A percentile compares a stretch with the other conserved stretches of the same genome.
Conservation (phyloP, 2,113 vertebrate species). For the Sturnus vulgaris region DNA sequence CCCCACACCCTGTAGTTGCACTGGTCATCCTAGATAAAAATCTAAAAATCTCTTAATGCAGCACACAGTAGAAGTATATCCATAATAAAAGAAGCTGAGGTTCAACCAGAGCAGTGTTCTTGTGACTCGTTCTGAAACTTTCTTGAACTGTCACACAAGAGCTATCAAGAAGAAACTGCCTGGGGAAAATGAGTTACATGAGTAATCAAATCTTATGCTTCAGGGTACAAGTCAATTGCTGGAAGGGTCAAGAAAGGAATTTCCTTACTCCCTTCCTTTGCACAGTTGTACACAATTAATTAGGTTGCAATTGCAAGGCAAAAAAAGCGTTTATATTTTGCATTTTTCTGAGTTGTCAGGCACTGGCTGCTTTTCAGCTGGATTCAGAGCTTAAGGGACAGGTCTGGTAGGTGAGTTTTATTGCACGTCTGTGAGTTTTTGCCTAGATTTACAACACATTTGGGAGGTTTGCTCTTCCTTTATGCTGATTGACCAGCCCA, state of each 20-base stretch:
- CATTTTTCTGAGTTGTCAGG: neutral
- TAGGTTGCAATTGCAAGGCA: neutral
- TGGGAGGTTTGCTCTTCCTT: neutral
- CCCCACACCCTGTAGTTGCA: neutral
- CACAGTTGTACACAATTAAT: slow-evolving; percentile 43
- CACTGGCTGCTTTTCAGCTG: neutral
- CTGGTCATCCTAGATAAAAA: neutral
- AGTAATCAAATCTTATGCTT: slow-evolving; percentile 52
- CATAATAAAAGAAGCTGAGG: neutral
- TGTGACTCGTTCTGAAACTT: neutral
- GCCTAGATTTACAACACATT: neutral
- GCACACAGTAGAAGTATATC: neutral
- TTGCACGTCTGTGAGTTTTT: neutral
- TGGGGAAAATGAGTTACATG: slow-evolving; percentile 7
- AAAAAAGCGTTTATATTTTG: neutral
- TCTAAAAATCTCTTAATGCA: neutral
- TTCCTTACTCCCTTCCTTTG: slow-evolving; percentile 39
- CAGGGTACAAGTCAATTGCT: slow-evolving; percentile 53
- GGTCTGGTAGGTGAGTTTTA: neutral
- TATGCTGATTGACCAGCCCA: neutral
- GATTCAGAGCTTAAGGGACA: neutral
- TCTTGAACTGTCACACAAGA: neutral
- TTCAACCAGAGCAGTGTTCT: neutral
- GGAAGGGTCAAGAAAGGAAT: slow-evolving; percentile 58
- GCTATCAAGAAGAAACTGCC: neutral